Evolutionary conservation across 2,113 vertebrate species (phyloP).

Genomic region (Sprattus sprattus): DNA sequence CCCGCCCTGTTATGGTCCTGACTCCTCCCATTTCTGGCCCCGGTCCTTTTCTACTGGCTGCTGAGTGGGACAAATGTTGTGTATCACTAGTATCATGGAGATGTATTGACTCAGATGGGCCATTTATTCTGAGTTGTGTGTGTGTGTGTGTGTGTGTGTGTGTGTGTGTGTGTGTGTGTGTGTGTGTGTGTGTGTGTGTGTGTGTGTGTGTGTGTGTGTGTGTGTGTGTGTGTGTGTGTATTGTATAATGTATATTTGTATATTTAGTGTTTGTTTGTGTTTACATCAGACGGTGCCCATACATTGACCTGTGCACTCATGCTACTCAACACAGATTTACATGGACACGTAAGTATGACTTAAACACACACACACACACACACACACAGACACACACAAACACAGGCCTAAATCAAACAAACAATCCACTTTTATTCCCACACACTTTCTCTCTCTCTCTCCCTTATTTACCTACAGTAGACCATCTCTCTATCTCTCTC

Average conservation of each 20-base stretch:
- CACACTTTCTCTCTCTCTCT: neutral
- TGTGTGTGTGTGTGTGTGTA: neutral
- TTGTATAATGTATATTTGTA: slow-evolving; percentile 25
- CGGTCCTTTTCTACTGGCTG: no score
- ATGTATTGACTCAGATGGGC: neutral
- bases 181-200: neutral
- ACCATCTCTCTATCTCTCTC: neutral
- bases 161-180: neutral
- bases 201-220: no score
- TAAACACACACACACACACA: neutral
- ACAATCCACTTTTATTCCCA: neutral
- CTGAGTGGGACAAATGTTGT: no score
- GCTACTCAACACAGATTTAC: slow-evolving; percentile 78
- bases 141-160: neutral
- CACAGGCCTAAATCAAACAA: neutral
- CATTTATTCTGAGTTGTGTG: no score
- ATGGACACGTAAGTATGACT: slow-evolving; percentile 72
- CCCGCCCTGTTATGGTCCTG: no score
- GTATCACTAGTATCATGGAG: no score
- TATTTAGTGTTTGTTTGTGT: slow-evolving; percentile 35
- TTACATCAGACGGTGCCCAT: slow-evolving; percentile 72
- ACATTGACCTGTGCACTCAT: slow-evolving; percentile 78
- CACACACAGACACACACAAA: neutral
- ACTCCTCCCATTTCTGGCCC: no score
- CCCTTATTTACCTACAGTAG: neutral